These are phyloP conservation scores for Syngnathus floridae DNA, from an alignment of 2,113 vertebrate genomes.

Conservation along the genomic window DNA sequence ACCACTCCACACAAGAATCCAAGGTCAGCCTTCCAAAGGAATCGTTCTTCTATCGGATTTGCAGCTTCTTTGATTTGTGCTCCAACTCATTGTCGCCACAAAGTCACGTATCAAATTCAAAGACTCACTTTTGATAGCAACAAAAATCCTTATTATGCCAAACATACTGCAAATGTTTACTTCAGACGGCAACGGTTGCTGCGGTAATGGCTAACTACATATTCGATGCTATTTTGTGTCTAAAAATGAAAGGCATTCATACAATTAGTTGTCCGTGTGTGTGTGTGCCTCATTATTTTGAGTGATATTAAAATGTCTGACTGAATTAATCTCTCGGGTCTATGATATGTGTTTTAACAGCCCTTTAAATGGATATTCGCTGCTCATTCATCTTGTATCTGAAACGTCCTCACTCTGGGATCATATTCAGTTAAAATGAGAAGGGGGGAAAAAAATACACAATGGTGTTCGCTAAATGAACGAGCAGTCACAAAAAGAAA, in stretches of 20 bases:
- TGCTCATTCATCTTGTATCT: constrained; percentile 34
- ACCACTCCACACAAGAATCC: constrained; percentile 56
- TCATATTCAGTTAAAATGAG: constrained; percentile 17
- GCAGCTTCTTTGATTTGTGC: not conserved
- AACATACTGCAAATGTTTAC: not conserved
- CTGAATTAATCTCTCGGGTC: constrained; percentile 24
- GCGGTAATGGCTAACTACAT: constrained; percentile 5
- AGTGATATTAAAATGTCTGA: constrained; percentile 23
- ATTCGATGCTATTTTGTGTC: no score
- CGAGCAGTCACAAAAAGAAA: not conserved
- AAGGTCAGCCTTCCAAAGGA: constrained; percentile 65
- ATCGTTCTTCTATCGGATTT: constrained; percentile 45
- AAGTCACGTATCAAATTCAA: not conserved
- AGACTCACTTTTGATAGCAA: not conserved
- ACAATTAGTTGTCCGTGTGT: not conserved
- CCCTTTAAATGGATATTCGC: constrained; percentile 29
- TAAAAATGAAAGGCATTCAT: not conserved
- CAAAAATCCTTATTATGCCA: not conserved
- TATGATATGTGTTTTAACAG: constrained; percentile 31
- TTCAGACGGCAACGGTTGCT: constrained; percentile 6
- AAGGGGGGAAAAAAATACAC: not conserved
- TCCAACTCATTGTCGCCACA: not conserved
- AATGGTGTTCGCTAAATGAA: constrained; percentile 24
- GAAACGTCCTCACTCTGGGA: constrained; percentile 21
- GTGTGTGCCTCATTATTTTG: constrained; percentile 10